These are phyloP conservation scores for Dryocosmus kuriphilus DNA, from an alignment of 2,888 invertebrate species.

Conservation along the genomic window DNA sequence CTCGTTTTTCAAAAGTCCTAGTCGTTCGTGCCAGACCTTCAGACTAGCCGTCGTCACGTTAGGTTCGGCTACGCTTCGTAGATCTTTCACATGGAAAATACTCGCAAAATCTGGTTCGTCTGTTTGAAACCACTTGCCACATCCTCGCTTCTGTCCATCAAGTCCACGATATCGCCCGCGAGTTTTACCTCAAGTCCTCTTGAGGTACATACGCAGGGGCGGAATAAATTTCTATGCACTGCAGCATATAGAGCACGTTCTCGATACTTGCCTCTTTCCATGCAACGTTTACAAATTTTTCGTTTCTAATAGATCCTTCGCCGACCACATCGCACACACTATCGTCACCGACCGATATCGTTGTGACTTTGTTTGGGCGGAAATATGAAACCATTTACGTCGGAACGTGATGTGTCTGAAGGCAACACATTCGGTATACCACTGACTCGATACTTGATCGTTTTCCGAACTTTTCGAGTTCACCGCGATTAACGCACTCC, in stretches of 20 bases:
- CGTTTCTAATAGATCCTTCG: background rate
- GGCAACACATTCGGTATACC: too few relatives aligned
- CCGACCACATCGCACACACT: slow-evolving; percentile 11
- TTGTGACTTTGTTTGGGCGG: too few relatives aligned
- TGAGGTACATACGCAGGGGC: slow-evolving; percentile 38
- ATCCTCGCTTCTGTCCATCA: background rate
- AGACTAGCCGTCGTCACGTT: background rate
- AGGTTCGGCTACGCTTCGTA: too few relatives aligned
- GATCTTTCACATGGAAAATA: background rate
- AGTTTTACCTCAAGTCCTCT: slow-evolving; percentile 9
- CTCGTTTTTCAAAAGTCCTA: background rate
- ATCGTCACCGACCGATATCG: too few relatives aligned
- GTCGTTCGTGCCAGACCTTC: too few relatives aligned
- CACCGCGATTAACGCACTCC: too few relatives aligned
- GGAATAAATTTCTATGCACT: slow-evolving; percentile 50
- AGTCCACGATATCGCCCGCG: background rate
- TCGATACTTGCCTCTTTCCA: slow-evolving; percentile 5
- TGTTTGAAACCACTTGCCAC: background rate
- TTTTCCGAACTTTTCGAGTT: too few relatives aligned
- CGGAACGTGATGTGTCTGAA: too few relatives aligned
- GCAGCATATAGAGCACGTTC: slow-evolving; percentile 46
- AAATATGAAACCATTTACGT: too few relatives aligned
- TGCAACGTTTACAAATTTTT: background rate
- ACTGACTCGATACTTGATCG: too few relatives aligned
- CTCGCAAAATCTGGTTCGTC: too few relatives aligned